These are phyloP conservation scores for Nothoprocta perdicaria DNA, from an alignment of 2,113 vertebrate species.

Conservation along the genomic window DNA sequence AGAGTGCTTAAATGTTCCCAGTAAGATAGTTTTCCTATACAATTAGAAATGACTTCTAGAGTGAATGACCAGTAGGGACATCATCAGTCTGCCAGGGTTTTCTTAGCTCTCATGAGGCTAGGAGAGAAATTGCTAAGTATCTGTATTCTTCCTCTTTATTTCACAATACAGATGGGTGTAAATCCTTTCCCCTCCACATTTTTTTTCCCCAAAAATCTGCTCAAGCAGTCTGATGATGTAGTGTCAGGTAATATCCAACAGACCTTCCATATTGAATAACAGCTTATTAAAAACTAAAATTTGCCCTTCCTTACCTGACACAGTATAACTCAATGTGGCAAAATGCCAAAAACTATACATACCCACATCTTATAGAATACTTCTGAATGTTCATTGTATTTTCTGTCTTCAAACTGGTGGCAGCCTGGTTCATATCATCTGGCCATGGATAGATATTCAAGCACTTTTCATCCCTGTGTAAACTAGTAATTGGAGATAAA, in stretches of 20 bases:
- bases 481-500: background rate
- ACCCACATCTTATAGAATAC: background rate
- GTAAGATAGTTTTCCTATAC: background rate
- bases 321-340: background rate
- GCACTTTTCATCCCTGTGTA: background rate
- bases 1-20: background rate
- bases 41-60: background rate
- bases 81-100: background rate
- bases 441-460: background rate
- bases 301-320: background rate
- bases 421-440: background rate
- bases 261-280: background rate
- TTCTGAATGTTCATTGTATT: background rate
- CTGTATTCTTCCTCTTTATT: background rate
- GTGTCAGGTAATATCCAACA: background rate
- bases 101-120: background rate
- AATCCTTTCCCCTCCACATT: background rate
- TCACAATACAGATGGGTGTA: background rate
- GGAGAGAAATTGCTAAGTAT: background rate
- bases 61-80: background rate
- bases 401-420: background rate
- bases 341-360: background rate
- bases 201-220: background rate
- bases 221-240: background rate
- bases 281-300: too few species aligned